Percentiles rank a stretch among this genome's conserved stretches.
These are phyloP conservation scores for Drosophila ogumai DNA, from an alignment of 1,140 invertebrate species.

Conservation along the genomic window DNA sequence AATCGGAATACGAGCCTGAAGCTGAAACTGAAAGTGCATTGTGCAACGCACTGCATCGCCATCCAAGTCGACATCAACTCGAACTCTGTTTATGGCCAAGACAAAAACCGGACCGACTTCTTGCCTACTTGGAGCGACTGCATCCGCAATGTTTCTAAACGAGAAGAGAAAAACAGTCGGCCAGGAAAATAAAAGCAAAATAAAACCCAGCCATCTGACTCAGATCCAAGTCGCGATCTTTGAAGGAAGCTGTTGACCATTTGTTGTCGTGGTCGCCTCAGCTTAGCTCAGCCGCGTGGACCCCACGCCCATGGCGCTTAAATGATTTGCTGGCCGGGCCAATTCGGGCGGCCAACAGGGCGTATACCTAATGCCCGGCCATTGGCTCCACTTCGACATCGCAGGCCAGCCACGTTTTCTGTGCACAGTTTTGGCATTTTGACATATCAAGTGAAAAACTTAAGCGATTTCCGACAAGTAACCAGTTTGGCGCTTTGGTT, in stretches of 20 bases:
- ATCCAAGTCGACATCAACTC: slow-evolving; percentile 55
- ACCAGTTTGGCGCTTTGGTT: slow-evolving; percentile 59
- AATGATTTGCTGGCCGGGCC: slow-evolving; percentile 70
- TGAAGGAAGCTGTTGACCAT: slow-evolving; percentile 74
- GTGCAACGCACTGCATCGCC: slow-evolving; percentile 69
- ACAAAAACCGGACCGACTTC: slow-evolving; percentile 80
- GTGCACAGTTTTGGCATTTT: slow-evolving; percentile 74
- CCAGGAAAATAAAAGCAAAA: slow-evolving; percentile 32
- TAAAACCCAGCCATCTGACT: slow-evolving; percentile 37
- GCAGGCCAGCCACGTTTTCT: slow-evolving; percentile 42
- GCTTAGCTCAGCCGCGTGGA: slow-evolving; percentile 28
- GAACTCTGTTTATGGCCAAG: slow-evolving; percentile 75
- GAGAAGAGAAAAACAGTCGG: slow-evolving; percentile 42
- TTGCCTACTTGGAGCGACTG: slow-evolving; percentile 60
- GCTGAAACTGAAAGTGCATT: slow-evolving; percentile 59
- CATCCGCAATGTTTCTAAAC: slow-evolving; percentile 81
- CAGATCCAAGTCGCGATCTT: slow-evolving; percentile 41
- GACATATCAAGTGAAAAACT: slow-evolving; percentile 81
- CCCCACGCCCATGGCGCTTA: slow-evolving; percentile 72
- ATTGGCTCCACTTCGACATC: slow-evolving; percentile 31
- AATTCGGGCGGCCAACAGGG: slow-evolving; percentile 62
- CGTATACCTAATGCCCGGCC: slow-evolving; percentile 62
- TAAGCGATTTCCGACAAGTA: slow-evolving; percentile 75
- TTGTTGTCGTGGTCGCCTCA: slow-evolving; percentile 41
- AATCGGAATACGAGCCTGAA: slow-evolving; percentile 29